Evolutionary conservation across 2,113 vertebrate genomes (phyloP), one percentile per base, ranked within the genome.

Genomic region (Austrofundulus limnaeus): DNA sequence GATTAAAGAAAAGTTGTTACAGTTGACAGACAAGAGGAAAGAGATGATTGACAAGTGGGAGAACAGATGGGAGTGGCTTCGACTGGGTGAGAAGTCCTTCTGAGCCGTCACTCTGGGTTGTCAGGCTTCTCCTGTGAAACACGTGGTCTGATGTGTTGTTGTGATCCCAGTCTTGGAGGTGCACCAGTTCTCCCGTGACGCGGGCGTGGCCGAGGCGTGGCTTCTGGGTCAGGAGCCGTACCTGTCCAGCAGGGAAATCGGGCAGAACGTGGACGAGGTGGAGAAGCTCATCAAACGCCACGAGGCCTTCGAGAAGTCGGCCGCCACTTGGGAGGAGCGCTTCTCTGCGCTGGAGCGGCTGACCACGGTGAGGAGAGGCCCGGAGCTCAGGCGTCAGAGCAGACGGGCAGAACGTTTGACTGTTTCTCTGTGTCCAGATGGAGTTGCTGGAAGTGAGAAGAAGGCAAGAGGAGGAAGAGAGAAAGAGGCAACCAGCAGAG

Each of bases 31-130:
- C 77, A 98, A 97, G 88, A 96, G 95, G 87, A 98, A 97, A 95
- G 95, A 96, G 74, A 98, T 98, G 96, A 96, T 97, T 82, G 95
- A 96, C 92, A 98, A 96, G 74, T 96, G 95, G 95, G 95, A 96
- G 91, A 95, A 96, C 87, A 87, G 95, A 88, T 95, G 94, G 95
- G 95, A 97, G 70, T 95, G 95, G 94, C 92, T 99, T 42, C 94
- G 97, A 94, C 87, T 99, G 90, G 96, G 97, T 98, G 92, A 94
- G 79, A 1, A 1, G 13, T 10, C 4, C 21, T 2, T 9, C 57
- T 8, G 3, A 2, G 53, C 11, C 13, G 5, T 11, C 17, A 10
- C 5, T 34, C n/a, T 37, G n/a, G 13, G 47, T 23, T 17, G 13
- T 34, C 2, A 10, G 4, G 5, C 5, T 10, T 34, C 9, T 10